Percentiles rank a stretch among this genome's conserved stretches.
phyloP scores from a whole-genome alignment of 2,888 invertebrate genomes.

The Ariolimax columbianus region DNA sequence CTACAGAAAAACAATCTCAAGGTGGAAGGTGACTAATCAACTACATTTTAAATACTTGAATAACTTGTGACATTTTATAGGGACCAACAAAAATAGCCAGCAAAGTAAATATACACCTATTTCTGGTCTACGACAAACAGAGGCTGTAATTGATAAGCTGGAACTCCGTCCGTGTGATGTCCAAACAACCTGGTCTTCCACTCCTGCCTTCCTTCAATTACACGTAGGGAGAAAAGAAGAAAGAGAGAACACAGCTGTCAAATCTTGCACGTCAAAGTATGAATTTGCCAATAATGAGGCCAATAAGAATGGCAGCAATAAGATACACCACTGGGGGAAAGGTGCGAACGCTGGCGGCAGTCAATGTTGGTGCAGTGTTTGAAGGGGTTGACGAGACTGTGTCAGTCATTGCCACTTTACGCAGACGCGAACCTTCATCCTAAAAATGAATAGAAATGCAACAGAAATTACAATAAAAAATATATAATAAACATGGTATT shows the following conservation, averaged over 20 bases:
- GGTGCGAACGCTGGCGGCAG: conserved; percentile 66
- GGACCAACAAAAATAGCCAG: not conserved
- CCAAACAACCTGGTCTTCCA: not conserved
- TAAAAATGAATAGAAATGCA: conserved; percentile 55
- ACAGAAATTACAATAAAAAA: not conserved
- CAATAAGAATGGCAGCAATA: conserved; percentile 67
- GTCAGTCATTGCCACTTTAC: conserved; percentile 75
- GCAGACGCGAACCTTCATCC: conserved; percentile 74
- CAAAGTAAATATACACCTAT: not conserved
- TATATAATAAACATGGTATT: too few species aligned
- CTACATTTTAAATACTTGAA: conserved; percentile 3
- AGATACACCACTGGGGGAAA: conserved; percentile 67
- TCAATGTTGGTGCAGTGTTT: conserved; percentile 79
- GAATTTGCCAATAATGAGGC: conserved; percentile 70
- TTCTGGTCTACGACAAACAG: not conserved
- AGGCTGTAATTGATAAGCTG: not conserved
- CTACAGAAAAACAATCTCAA: conserved; percentile 2
- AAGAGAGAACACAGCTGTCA: conserved; percentile 15
- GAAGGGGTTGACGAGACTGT: conserved; percentile 71
- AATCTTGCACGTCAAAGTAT: conserved; percentile 68
- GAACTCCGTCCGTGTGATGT: not conserved
- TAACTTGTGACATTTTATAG: conserved; percentile 9
- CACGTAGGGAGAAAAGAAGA: not conserved
- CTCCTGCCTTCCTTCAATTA: conserved; percentile 2
- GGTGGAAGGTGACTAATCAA: not conserved